A percentile compares a stretch with the other conserved stretches of the same genome.
phyloP scores from a whole-genome alignment of 2,797 vertebrate species.

The Apodemus agrarius region DNA sequence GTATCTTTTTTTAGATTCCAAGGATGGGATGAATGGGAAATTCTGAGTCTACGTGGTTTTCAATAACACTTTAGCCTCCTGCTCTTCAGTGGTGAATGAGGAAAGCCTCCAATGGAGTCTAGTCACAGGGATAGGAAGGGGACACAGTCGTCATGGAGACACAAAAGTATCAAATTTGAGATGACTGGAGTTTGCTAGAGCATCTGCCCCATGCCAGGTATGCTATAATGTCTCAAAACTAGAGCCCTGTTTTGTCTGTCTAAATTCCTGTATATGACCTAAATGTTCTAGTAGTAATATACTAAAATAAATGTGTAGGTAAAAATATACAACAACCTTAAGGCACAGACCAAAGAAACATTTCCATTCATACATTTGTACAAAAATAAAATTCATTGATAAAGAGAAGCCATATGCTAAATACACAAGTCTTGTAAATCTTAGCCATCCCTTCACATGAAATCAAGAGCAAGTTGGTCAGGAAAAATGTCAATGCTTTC shows the following conservation, averaged over 20 bases:
- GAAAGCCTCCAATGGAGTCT: not conserved
- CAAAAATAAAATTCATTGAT: not conserved
- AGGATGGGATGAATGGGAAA: too few relatives aligned
- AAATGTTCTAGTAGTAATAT: not conserved
- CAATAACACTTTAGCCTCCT: not conserved
- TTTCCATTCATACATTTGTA: not conserved
- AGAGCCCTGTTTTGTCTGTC: accelerated
- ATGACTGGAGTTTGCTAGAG: too few relatives aligned
- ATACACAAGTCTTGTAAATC: not conserved
- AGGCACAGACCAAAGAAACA: not conserved
- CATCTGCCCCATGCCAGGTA: not conserved
- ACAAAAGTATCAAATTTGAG: too few relatives aligned
- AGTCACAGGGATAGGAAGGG: not conserved
- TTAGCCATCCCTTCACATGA: not conserved
- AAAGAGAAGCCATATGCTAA: not conserved
- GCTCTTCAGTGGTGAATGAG: too few relatives aligned
- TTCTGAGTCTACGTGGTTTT: too few relatives aligned
- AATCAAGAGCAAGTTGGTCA: not conserved
- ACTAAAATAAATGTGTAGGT: not conserved
- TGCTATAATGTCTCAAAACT: not conserved
- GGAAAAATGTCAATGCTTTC: not conserved
- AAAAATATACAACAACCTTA: not conserved
- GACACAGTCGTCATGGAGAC: too few relatives aligned
- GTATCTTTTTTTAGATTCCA: too few relatives aligned
- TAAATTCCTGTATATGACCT: not conserved